phyloP scores from a whole-genome alignment of 2,113 vertebrate genomes.

The Mustela lutreola region DNA sequence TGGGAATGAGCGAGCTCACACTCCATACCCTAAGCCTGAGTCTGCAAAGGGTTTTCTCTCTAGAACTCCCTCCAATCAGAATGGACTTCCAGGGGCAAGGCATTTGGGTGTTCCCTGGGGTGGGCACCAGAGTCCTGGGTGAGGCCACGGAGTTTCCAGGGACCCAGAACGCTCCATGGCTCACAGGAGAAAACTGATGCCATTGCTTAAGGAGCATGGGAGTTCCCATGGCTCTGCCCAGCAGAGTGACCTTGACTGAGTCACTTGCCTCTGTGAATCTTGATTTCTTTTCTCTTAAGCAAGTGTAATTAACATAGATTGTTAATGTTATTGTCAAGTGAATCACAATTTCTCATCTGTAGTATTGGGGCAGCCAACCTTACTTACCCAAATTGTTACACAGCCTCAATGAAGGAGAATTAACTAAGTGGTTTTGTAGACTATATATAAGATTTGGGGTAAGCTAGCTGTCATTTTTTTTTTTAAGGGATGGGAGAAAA shows the following conservation, averaged over 20 bases:
- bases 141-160: background rate
- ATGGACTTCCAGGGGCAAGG: background rate
- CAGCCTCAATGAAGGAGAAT: background rate
- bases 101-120: background rate
- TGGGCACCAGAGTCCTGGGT: no score
- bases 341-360: background rate
- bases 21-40: rapidly evolving
- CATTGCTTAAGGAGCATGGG: background rate
- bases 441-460: background rate
- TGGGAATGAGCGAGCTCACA: background rate
- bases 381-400: background rate
- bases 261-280: background rate
- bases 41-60: background rate
- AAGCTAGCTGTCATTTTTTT: background rate
- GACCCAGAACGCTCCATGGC: background rate
- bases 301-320: background rate
- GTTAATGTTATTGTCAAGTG: background rate
- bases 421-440: background rate
- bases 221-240: background rate
- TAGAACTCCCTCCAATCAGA: background rate
- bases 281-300: background rate
- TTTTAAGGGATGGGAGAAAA: background rate
- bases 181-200: rapidly evolving
- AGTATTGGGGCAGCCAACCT: background rate
- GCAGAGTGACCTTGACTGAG: background rate